A percentile compares a stretch with the other conserved stretches of the same genome.
Evolutionary conservation across 2,888 invertebrate species (phyloP).

Genomic region (Cheilosia pagana): DNA sequence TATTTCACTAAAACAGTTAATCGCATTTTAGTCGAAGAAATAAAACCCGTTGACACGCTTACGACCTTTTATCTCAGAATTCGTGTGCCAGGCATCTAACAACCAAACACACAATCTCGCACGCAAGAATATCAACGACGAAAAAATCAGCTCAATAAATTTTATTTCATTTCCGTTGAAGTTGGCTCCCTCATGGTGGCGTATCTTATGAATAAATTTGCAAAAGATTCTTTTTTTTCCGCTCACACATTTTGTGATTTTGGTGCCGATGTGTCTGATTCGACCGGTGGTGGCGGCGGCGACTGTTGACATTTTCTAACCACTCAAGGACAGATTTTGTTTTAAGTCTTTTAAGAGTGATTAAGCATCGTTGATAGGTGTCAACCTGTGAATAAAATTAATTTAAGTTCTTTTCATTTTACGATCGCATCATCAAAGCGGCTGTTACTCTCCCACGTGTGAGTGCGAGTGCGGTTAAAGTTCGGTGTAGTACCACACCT

Average conservation of each 20-base stretch:
- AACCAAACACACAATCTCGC: not conserved
- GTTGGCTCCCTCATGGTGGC: not conserved
- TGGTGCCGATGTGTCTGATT: constrained; percentile 53
- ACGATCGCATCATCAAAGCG: not conserved
- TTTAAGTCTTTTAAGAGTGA: not conserved
- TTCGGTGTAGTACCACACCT: not conserved
- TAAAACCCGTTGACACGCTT: too few species aligned
- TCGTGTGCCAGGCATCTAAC: too few species aligned
- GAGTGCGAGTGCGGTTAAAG: not conserved
- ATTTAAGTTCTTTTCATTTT: constrained; percentile 1
- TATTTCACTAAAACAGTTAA: too few species aligned
- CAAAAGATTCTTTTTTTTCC: not conserved
- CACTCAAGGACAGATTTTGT: constrained; percentile 16
- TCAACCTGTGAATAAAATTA: constrained; percentile 33
- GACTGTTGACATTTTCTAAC: constrained; percentile 34
- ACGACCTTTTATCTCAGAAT: too few species aligned
- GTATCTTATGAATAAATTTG: constrained; percentile 39
- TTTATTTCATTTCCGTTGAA: not conserved
- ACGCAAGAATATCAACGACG: too few species aligned
- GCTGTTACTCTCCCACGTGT: not conserved
- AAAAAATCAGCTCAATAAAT: not conserved
- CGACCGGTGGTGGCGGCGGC: constrained; percentile 6
- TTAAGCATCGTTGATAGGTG: constrained; percentile 22
- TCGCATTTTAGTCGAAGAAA: too few species aligned
- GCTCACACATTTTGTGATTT: not conserved